Evolutionary conservation across 2,888 invertebrate species (phyloP).

Genomic region (Venustoraphidia nigricollis): DNA sequence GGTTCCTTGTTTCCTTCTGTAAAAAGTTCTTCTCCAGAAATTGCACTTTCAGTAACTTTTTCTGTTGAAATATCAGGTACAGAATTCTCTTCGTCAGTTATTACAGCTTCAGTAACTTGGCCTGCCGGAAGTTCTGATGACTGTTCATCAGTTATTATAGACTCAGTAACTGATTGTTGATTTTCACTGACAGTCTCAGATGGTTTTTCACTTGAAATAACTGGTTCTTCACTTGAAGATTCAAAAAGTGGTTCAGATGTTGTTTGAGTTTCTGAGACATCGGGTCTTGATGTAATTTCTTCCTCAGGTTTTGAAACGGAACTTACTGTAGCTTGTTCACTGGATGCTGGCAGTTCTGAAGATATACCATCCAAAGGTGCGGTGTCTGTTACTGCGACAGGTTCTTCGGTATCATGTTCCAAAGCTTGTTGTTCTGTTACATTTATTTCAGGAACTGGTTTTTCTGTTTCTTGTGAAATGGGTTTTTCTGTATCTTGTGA

Average conservation of each 20-base stretch:
- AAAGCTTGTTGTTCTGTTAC: background rate
- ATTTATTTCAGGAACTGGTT: background rate
- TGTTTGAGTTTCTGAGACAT: slow-evolving; percentile 5
- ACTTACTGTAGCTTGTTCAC: slow-evolving; percentile 3
- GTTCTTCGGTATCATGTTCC: background rate
- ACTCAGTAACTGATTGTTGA: background rate
- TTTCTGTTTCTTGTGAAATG: background rate
- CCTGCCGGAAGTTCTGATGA: slow-evolving; percentile 1
- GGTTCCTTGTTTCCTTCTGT: too few species aligned
- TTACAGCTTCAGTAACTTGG: too few species aligned
- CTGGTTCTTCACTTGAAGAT: slow-evolving; percentile 10
- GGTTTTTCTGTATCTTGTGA: slow-evolving; percentile 1
- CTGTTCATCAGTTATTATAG: slow-evolving; percentile 2
- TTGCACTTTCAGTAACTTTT: too few species aligned
- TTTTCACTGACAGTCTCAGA: background rate
- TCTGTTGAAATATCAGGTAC: too few species aligned
- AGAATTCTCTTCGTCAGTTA: too few species aligned
- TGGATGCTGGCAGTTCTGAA: background rate
- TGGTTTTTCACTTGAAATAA: slow-evolving; percentile 6
- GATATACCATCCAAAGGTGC: background rate
- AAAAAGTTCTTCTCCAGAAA: too few species aligned
- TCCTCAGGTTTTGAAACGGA: background rate
- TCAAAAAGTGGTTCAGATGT: slow-evolving; percentile 2
- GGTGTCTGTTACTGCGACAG: background rate
- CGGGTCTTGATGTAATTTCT: slow-evolving; percentile 2